Base-by-base conservation (phyloP, 1,140 invertebrate genomes). In the Himalopsyche phryganea region DNA sequence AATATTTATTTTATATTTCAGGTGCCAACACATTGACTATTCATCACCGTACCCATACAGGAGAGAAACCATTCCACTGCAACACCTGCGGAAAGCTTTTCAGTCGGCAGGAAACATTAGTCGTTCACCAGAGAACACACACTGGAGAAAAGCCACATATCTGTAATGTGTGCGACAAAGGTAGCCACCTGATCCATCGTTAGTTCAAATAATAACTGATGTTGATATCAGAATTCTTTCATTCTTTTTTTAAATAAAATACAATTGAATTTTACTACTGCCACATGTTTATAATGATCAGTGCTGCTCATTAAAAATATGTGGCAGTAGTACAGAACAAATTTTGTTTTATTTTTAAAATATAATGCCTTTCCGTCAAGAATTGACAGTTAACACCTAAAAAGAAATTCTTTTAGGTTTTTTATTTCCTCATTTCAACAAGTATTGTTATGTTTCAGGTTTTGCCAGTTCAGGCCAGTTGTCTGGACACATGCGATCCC, bases 91-190 rank as follows among this genome's bases (percentile, higher is more conserved):
- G 73, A 20, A 79, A 78, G 60, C 70, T 71, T 2, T 83, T 81
- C 65, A 66, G 67, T 19, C 75, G 78, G 45, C 72, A 70, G 5
- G 74, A 81, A 58, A 71, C 80, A 52, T 66, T 83, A 48, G 75
- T 72, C 33, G 65, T 79, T 20, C 83, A 84, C 58, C 73, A 82
- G 69, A 71, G 74, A 33, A 71, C 70, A 2, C 79, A 81, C 54
- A 80, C 76, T 6, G 76, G 82, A 1, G 83, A 85, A 68, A 72
- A 78, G 52, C 83, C 84, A 15, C 83, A 80, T 67, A 69, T 69
- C 46, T 85, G 84, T 68, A 76, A 75, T 58, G 71, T 80, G 38
- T 85, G 83, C 68, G 74, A 75, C 4, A 77, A 80, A 63, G 61
- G 54, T 61, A n/a, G n/a, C n/a, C n/a, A n/a, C n/a, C n/a, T n/a